These are phyloP conservation scores for Paramacrobiotus metropolitanus DNA, from an alignment of 1,140 invertebrate species.

Conservation along the genomic window DNA sequence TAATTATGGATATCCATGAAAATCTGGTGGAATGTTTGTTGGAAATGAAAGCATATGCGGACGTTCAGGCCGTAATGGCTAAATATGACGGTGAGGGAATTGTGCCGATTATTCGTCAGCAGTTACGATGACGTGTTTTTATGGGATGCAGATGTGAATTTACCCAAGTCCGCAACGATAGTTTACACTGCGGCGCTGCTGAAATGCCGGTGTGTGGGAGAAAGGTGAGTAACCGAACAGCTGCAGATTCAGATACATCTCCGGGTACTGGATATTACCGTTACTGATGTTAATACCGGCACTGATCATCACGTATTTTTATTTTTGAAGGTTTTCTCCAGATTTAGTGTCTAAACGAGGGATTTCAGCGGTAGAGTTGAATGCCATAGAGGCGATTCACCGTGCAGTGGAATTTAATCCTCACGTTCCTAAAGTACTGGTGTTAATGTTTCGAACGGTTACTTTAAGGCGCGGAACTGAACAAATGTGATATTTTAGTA, in stretches of 20 bases:
- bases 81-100: slow-evolving; percentile 51
- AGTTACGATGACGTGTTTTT: slow-evolving; percentile 9
- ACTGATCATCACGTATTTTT: neutral
- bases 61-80: slow-evolving; percentile 80
- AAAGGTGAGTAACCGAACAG: slow-evolving; percentile 54
- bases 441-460: slow-evolving; percentile 5
- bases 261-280: too few species aligned
- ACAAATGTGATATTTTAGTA: too few species aligned
- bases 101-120: neutral
- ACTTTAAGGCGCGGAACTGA: too few species aligned
- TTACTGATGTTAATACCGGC: too few species aligned
- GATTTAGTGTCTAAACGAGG: slow-evolving; percentile 67
- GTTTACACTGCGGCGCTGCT: slow-evolving; percentile 85
- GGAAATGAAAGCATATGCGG: slow-evolving; percentile 86
- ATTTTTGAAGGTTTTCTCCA: slow-evolving; percentile 37
- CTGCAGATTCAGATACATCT: too few species aligned
- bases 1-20: slow-evolving; percentile 93
- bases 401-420: slow-evolving; percentile 95
- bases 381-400: slow-evolving; percentile 85
- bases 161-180: slow-evolving; percentile 88
- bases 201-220: slow-evolving; percentile 71
- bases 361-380: slow-evolving; percentile 65
- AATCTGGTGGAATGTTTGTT: slow-evolving; percentile 85
- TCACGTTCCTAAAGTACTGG: slow-evolving; percentile 62
- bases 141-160: slow-evolving; percentile 43